Evolutionary conservation across 2,797 vertebrate genomes (phyloP).

Genomic region (Siniperca obscura): DNA sequence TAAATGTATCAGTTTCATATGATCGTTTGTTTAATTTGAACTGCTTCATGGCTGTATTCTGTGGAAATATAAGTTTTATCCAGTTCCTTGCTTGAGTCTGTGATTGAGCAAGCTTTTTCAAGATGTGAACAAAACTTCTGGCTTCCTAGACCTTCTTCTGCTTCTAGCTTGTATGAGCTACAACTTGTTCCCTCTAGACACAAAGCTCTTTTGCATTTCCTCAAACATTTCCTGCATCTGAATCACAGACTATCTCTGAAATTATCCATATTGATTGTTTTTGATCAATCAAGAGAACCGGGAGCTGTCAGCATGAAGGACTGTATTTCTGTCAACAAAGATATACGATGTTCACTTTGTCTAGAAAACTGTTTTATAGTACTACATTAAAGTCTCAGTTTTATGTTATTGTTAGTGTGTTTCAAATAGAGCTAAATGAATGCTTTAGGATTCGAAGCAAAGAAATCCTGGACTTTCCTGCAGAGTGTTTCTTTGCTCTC

Average conservation of each 20-base stretch:
- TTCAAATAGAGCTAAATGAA: slow-evolving; percentile 11
- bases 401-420: neutral
- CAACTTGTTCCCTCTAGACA: neutral
- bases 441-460: neutral
- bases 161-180: too few species aligned
- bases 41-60: too few species aligned
- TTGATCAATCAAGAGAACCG: neutral
- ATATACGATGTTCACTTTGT: neutral
- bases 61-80: too few species aligned
- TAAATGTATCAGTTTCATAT: too few species aligned
- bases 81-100: too few species aligned
- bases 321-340: neutral
- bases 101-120: too few species aligned
- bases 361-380: neutral
- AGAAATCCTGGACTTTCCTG: neutral
- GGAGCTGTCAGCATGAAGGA: neutral
- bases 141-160: too few species aligned
- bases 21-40: too few species aligned
- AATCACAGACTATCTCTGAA: neutral
- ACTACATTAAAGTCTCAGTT: neutral
- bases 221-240: neutral
- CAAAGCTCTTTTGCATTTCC: neutral
- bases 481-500: neutral
- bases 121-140: too few species aligned
- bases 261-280: neutral